A percentile compares a stretch with the other conserved stretches of the same genome.
These are phyloP conservation scores for Mechanitis mazaeus DNA, from an alignment of 2,888 invertebrate genomes.

Conservation along the genomic window DNA sequence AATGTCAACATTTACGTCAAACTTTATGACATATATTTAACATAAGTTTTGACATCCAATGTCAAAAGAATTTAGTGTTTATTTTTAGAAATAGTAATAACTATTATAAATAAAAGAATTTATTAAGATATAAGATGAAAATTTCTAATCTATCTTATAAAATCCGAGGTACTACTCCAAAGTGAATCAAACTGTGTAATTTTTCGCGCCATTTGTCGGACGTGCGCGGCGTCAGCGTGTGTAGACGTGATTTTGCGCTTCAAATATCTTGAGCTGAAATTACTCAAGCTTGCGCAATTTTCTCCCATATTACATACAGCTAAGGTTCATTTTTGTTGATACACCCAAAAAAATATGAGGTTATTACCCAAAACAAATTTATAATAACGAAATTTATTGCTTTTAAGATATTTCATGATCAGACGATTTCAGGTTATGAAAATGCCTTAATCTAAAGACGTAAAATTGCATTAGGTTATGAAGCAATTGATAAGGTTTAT, in stretches of 20 bases:
- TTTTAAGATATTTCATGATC: constrained; percentile 11
- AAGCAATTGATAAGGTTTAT: no score
- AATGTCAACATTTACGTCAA: no score
- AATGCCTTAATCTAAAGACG: no score
- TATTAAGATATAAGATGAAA: no score
- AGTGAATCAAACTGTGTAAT: constrained; percentile 51
- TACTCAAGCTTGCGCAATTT: constrained; percentile 2
- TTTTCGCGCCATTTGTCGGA: constrained; percentile 63
- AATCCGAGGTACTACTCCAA: constrained; percentile 23
- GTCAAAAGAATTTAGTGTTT: no score
- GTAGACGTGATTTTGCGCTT: constrained; percentile 39
- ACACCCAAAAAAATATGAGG: neutral
- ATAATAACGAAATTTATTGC: neutral
- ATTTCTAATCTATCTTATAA: no score
- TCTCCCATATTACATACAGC: neutral
- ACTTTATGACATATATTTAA: no score
- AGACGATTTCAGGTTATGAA: constrained; percentile 4
- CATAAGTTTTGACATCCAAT: no score
- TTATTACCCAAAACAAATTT: neutral
- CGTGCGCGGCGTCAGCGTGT: constrained; percentile 47
- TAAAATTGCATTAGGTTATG: no score
- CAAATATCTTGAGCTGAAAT: constrained; percentile 8
- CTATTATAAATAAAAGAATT: no score
- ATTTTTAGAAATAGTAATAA: no score
- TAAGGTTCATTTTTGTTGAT: neutral